phyloP scores from a whole-genome alignment of 2,113 vertebrate species.

The Corythornis madagascariensis region DNA sequence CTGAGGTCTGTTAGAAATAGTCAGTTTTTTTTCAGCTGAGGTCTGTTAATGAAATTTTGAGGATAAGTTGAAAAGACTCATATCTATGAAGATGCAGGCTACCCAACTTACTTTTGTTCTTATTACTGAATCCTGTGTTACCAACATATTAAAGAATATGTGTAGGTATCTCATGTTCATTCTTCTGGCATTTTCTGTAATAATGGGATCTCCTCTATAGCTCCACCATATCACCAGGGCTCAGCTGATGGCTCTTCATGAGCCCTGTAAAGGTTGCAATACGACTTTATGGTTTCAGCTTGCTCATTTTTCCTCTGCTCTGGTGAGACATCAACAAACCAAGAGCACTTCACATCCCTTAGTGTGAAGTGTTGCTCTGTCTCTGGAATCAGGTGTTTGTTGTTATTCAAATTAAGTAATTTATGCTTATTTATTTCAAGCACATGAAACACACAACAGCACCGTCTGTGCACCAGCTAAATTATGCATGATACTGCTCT shows the following conservation, averaged over 20 bases:
- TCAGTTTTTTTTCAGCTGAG: background rate
- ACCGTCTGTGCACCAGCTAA: conserved; percentile 5
- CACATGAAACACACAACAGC: background rate
- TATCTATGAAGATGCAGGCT: background rate
- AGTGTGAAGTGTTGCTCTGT: background rate
- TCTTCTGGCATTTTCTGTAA: background rate
- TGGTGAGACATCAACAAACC: background rate
- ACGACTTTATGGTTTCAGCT: conserved; percentile 11
- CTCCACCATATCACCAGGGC: background rate
- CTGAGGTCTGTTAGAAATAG: background rate
- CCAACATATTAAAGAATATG: background rate
- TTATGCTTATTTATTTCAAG: conserved; percentile 48
- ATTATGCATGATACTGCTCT: conserved; percentile 22
- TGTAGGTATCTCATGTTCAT: background rate
- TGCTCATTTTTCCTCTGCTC: conserved; percentile 8
- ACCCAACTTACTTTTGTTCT: background rate
- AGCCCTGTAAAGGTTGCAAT: background rate
- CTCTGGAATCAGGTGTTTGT: conserved; percentile 49
- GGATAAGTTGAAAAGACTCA: background rate
- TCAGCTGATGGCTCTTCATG: background rate
- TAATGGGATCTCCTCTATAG: background rate
- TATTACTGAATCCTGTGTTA: background rate
- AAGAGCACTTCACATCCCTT: conserved; percentile 10
- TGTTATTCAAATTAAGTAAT: conserved; percentile 51
- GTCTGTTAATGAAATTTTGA: background rate